Evolutionary conservation across 37 sponge, comb jelly and placozoan genomes (phyloP), one percentile per base, ranked within the genome.

Genomic region (Chondrilla cf. caribensis): DNA sequence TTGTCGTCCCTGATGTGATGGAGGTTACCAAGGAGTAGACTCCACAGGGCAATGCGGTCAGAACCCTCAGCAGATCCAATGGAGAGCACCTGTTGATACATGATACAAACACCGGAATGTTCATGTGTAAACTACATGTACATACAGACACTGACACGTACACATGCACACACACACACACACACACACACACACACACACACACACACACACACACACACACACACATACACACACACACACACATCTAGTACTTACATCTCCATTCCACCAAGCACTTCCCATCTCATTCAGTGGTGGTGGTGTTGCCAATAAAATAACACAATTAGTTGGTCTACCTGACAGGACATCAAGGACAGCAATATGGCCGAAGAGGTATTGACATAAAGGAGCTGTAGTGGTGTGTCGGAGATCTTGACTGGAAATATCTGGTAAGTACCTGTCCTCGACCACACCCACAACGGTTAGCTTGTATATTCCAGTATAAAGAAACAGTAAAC

Each of bases 141-240:
- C 60, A 59, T 26, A 59, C 60, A 59, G 25, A 59, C 60, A 59
- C 60, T 26, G 25, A 59, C 60, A 59, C 60, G 25, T 26, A 59
- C 60, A 59, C 60, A 59, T 26, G 25, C 60, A 59, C 60, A 59
- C 60, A 59, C 60, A 59, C 60, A 59, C 60, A 59, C 60, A 59
- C 60, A 59, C 60, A 59, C 60, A 59, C 60, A 59, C 60, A 59
- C 60, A 77, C 78, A 77, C 78, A 77, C 78, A 77, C 78, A 77
- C 77, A 77, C 78, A 77, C 78, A 77, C 78, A 77, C n/a, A n/a
- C n/a, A n/a, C n/a, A n/a, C n/a, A n/a, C n/a, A n/a, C n/a, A n/a
- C n/a, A n/a, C n/a, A n/a, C n/a, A n/a, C n/a, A n/a, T n/a, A n/a
- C n/a, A n/a, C n/a, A n/a, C n/a, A n/a, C n/a, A n/a, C n/a, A n/a